Conservation (phyloP, 1,140 invertebrate genomes). For the Pseudomyrmex cubaensis region DNA sequence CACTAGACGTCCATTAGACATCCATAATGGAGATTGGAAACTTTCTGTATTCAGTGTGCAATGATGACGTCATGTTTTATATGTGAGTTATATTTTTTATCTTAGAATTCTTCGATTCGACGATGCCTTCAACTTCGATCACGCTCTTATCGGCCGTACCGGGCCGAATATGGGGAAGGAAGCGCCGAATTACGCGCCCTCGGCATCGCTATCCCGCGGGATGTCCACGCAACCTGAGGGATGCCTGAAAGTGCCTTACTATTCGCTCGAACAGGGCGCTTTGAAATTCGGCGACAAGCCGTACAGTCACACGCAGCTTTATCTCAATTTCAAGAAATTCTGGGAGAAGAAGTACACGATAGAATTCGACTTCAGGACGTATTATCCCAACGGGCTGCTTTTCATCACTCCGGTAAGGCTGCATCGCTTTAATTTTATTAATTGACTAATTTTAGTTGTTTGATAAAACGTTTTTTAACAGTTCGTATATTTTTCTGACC, state of each 20-base stretch:
- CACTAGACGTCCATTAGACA: too few species aligned
- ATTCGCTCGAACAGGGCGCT: conserved; percentile 91
- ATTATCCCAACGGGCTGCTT: conserved; percentile 93
- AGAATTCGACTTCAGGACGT: conserved; percentile 94
- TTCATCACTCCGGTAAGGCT: conserved; percentile 89
- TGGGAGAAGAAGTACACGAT: conserved; percentile 91
- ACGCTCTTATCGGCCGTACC: conserved; percentile 90
- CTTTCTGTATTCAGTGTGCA: too few species aligned
- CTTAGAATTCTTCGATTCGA: conserved; percentile 88
- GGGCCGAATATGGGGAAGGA: conserved; percentile 87
- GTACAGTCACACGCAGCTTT: conserved; percentile 91
- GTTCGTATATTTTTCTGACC: background rate
- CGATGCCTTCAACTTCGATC: conserved; percentile 88
- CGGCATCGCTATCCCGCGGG: conserved; percentile 80
- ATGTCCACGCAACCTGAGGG: conserved; percentile 84
- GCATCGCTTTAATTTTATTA: background rate
- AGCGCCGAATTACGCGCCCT: conserved; percentile 75
- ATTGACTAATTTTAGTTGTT: conserved; percentile 13
- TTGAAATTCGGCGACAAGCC: conserved; percentile 94
- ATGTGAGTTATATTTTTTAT: conserved; percentile 58
- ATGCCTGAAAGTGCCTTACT: conserved; percentile 89
- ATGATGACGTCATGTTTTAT: conserved; percentile 26
- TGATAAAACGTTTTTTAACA: background rate
- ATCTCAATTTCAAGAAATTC: conserved; percentile 87
- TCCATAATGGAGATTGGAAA: too few species aligned